A percentile compares a stretch with the other conserved stretches of the same genome.
These are phyloP conservation scores for Alethe castanea DNA, from an alignment of 2,113 vertebrate genomes.

Conservation along the genomic window DNA sequence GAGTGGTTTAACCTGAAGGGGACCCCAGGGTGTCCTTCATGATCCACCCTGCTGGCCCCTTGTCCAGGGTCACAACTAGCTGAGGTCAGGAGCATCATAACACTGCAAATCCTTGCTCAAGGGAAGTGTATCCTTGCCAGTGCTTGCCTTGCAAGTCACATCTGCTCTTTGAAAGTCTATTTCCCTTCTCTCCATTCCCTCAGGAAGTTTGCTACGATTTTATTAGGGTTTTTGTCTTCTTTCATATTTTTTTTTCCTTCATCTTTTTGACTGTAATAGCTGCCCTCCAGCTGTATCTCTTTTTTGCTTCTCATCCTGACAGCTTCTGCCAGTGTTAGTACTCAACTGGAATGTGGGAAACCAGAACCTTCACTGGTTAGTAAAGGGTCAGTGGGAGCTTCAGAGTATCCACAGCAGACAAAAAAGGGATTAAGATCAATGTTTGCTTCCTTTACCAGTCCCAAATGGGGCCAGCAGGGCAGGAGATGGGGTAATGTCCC, in stretches of 20 bases:
- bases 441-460: background rate
- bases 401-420: background rate
- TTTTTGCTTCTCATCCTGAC: background rate
- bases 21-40: background rate
- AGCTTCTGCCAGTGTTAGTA: background rate
- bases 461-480: background rate
- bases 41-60: background rate
- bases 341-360: background rate
- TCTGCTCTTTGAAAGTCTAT: background rate
- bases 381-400: background rate
- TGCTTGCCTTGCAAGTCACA: constrained; percentile 24
- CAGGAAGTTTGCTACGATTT: background rate
- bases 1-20: background rate
- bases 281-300: constrained; percentile 10
- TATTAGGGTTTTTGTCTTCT: background rate
- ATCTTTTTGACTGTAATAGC: background rate
- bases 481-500: background rate
- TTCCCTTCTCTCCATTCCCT: background rate
- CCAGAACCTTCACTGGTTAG: background rate
- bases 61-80: background rate
- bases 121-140: background rate
- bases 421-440: background rate
- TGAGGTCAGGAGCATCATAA: background rate
- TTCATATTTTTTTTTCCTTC: background rate
- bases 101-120: background rate